These are phyloP conservation scores for Polypterus senegalus DNA, from an alignment of 2,113 vertebrate species.

Conservation along the genomic window DNA sequence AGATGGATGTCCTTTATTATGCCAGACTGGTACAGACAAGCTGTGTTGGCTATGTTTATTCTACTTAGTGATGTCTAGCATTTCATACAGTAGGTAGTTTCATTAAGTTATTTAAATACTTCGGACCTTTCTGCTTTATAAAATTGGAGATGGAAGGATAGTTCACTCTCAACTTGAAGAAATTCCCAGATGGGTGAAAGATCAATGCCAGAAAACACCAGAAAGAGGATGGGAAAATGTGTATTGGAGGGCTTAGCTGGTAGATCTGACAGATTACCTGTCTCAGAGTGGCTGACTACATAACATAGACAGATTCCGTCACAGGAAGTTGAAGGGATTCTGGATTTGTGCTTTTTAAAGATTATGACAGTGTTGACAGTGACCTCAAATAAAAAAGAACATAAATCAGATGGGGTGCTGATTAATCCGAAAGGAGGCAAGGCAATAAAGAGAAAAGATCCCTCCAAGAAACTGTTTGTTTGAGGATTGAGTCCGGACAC, in stretches of 20 bases:
- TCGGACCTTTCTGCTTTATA: no score
- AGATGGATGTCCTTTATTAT: no score
- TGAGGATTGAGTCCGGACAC: slow-evolving; percentile 76
- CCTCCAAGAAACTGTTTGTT: slow-evolving; percentile 77
- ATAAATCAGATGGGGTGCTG: slow-evolving; percentile 73
- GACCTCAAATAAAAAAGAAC: slow-evolving; percentile 75
- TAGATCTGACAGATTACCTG: slow-evolving; percentile 74
- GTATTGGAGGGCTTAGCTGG: slow-evolving; percentile 80
- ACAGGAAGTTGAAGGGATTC: slow-evolving; percentile 73
- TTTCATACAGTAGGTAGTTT: no score
- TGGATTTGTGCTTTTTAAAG: slow-evolving; percentile 78
- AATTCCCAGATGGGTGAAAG: slow-evolving; percentile 70
- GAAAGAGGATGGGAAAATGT: slow-evolving; percentile 80
- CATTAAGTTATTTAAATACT: no score
- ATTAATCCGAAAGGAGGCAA: slow-evolving; percentile 76
- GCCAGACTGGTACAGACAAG: no score
- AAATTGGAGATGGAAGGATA: slow-evolving; percentile 31
- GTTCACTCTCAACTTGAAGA: slow-evolving; percentile 41
- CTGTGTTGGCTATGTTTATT: no score
- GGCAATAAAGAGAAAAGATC: slow-evolving; percentile 74
- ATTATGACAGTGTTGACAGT: slow-evolving; percentile 74
- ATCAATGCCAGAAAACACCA: slow-evolving; percentile 77
- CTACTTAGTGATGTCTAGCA: no score
- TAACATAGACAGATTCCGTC: slow-evolving; percentile 74
- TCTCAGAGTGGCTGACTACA: slow-evolving; percentile 77